Percentiles rank a stretch among this genome's conserved stretches.
phyloP scores from a whole-genome alignment of 2,888 invertebrate species.

The Xestia sexstrigata region DNA sequence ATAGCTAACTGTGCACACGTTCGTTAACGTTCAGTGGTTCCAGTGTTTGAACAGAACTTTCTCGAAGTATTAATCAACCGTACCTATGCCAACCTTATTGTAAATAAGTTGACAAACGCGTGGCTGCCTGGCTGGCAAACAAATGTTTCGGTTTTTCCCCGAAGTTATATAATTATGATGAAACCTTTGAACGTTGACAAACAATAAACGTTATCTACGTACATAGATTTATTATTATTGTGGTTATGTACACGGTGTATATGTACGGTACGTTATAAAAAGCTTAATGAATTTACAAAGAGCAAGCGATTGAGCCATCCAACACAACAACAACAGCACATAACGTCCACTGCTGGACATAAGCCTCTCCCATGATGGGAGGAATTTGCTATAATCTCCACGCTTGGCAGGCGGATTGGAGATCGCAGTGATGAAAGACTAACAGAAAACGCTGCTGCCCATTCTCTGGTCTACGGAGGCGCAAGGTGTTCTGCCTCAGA shows the following conservation, averaged over 20 bases:
- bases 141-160: constrained; percentile 14
- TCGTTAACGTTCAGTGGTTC: background rate
- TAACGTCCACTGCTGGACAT: too few species aligned
- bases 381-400: too few species aligned
- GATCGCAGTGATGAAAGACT: too few species aligned
- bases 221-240: background rate
- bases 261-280: background rate
- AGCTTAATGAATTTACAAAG: background rate
- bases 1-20: background rate
- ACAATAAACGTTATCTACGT: constrained; percentile 6
- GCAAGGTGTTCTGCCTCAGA: too few species aligned
- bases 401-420: too few species aligned
- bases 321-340: too few species aligned
- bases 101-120: background rate
- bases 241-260: too few species aligned
- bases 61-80: background rate
- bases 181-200: constrained; percentile 8
- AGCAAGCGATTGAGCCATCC: background rate
- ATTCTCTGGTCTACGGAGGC: too few species aligned
- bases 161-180: background rate
- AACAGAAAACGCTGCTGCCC: too few species aligned
- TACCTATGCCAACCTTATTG: background rate
- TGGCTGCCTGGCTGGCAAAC: background rate
- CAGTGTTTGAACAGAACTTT: background rate
- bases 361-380: too few species aligned